phyloP scores from a whole-genome alignment of 2,888 invertebrate species.

The Synergus laeviventris region DNA sequence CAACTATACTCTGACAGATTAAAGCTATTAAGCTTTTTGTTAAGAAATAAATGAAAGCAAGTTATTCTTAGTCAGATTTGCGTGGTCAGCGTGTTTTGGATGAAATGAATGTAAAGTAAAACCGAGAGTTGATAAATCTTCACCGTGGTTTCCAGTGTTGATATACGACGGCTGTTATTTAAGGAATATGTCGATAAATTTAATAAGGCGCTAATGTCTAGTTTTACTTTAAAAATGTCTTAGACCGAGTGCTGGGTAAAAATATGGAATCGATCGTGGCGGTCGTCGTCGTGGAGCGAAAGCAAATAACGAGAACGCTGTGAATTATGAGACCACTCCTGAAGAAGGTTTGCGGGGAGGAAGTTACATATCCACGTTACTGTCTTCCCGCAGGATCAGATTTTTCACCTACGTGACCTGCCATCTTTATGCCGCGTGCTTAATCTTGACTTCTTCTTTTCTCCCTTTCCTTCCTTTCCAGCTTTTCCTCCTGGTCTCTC shows the following conservation, averaged over 20 bases:
- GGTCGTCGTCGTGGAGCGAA: slow-evolving; percentile 48
- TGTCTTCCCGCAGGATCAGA: slow-evolving; percentile 56
- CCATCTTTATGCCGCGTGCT: slow-evolving; percentile 54
- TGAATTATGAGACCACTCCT: slow-evolving; percentile 52
- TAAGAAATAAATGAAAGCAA: neutral
- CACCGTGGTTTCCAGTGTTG: neutral
- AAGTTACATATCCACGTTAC: slow-evolving; percentile 50
- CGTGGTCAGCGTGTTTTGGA: neutral
- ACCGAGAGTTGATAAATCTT: slow-evolving; percentile 6
- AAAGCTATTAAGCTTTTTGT: neutral
- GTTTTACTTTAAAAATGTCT: slow-evolving; percentile 52
- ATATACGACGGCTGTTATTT: slow-evolving; percentile 40
- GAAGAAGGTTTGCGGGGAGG: slow-evolving; percentile 48
- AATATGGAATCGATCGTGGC: slow-evolving; percentile 50
- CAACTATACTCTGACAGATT: too few species aligned
- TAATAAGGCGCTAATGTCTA: slow-evolving; percentile 54
- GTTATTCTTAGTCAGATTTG: neutral
- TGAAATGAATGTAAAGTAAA: neutral
- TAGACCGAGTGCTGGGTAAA: slow-evolving; percentile 28
- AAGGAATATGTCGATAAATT: slow-evolving; percentile 48
- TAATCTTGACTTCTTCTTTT: slow-evolving; percentile 55
- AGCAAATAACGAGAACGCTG: slow-evolving; percentile 54
- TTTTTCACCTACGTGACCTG: slow-evolving; percentile 57
- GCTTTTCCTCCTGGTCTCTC: slow-evolving; percentile 39
- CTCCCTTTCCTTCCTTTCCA: slow-evolving; percentile 47